Base-by-base conservation (phyloP, 2,113 vertebrate species). In the Microtus richardsoni region DNA sequence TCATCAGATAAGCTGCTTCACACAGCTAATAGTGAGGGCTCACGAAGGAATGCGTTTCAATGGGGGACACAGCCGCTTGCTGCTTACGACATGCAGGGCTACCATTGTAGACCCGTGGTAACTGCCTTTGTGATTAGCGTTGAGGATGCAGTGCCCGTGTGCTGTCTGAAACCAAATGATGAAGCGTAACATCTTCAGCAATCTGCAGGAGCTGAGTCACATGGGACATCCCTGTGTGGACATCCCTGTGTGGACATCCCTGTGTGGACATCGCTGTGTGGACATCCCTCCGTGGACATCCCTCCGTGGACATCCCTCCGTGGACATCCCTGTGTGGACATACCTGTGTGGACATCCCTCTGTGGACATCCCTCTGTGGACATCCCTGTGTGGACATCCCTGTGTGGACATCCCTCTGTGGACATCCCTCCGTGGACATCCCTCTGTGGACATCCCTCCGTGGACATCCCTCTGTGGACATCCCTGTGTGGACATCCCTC, bases 11-110 rank as follows among this genome's bases (percentile, higher is more conserved):
- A 12, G 19, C n/a, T 41, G 62, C 49, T 8, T 22, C 2, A 6
- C 0, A 17, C 24, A 44, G 7, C 41, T 17, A 0, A 0, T 1
- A 24, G n/a, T 52, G 22, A 28, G 5, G 64, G 54, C 5, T 62
- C 39, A 1, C 0, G 0, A 14, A 52, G 39, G 44, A 13, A 44
- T 2, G 3, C 9, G 3, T 85, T 26, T 1, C 7, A 1, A 47
- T 16, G 36, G 64, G 70, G 28, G 70, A 6, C 5, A 17, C 0
- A 3, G 0, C 79, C 3, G 2, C 54, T 30, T 0, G 10, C 12
- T 0, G 39, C 30, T 28, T 13, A 12, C 0, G 1, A 58, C 19
- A 13, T 21, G 21, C 26, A 2, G 4, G 24, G 28, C 0, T 44
- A 5, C 26, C 14, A 22, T 10, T 1, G 0, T 5, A 7, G 75